Base-by-base conservation (phyloP, 2,888 invertebrate species). In the Yponomeuta plumbellus region DNA sequence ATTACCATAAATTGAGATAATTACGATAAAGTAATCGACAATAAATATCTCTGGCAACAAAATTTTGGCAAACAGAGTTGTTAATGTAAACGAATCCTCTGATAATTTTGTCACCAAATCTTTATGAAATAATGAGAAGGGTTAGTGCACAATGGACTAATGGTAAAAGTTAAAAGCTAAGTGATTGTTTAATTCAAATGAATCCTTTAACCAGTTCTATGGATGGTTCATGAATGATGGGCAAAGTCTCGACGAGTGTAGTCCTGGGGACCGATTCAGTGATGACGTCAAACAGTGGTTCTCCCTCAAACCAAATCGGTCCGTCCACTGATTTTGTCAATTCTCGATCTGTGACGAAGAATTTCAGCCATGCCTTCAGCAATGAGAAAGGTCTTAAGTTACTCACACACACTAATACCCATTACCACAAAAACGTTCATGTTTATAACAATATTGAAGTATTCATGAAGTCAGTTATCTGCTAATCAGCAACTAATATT, bases 281-380 rank as follows among this genome's bases (percentile, higher is more conserved):
- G 71, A 85, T 84, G 68, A 78, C 76, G 77, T 84, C 81, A 70
- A 69, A 71, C 71, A 81, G 78, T 71, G 86, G 80, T 73, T 85
- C 85, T 72, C 80, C 85, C 73, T 83, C 79, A 78, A 89, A 89
- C 90, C 91, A 89, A 75, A 84, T 80, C 75, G 91, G 88, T 81
- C 88, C 90, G 79, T 88, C 86, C 75, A 88, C 77, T 77, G 85
- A 85, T 79, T 91, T 88, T 83, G 86, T 84, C 80, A 90, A 84
- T 79, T 84, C 85, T 77, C 85, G 83, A 80, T 92, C 92, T 80
- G 91, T 91, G 80, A 91, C 88, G 92, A 85, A 91, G 91, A 91
- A 91, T 83, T 92, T 92, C 91, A 91, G 91, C 91, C 92, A 91
- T 76, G 91, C 92, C 92, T 92, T 91, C 80, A 85, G 85, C 82